Percentiles rank a stretch among this genome's conserved stretches.
Evolutionary conservation across 2,113 vertebrate species (phyloP).

Genomic region (Pachypanchax playfairii): DNA sequence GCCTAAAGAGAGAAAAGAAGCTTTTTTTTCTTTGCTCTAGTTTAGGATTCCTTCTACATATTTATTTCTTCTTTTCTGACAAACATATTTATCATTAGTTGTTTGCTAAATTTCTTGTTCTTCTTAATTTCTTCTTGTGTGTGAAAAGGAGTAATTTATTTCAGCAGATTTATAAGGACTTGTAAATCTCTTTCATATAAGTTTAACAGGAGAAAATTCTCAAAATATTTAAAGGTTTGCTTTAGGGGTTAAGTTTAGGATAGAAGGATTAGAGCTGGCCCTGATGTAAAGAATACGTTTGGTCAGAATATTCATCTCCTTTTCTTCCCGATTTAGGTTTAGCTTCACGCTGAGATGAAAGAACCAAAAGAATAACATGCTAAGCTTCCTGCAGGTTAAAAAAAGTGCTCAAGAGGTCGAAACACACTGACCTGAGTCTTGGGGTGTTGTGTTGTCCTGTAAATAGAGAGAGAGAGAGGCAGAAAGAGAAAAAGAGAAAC

Average conservation of each 20-base stretch:
- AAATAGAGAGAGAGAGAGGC: constrained; percentile 11
- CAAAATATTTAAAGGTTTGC: too few relatives aligned
- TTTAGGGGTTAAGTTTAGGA: neutral
- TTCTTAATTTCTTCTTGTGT: too few relatives aligned
- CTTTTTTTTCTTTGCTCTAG: constrained; percentile 33
- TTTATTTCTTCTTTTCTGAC: constrained; percentile 29
- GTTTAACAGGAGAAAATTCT: too few relatives aligned
- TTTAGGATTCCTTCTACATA: constrained; percentile 29
- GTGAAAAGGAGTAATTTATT: too few relatives aligned
- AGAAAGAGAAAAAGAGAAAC: neutral
- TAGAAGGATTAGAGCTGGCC: neutral
- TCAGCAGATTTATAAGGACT: too few relatives aligned
- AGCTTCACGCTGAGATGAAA: constrained; percentile 36
- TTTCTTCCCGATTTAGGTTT: constrained; percentile 25
- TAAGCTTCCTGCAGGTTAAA: constrained; percentile 39
- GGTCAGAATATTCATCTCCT: constrained; percentile 5
- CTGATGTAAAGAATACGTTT: neutral
- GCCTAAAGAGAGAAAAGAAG: constrained; percentile 31
- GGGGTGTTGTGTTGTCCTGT: constrained; percentile 56
- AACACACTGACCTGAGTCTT: constrained; percentile 69
- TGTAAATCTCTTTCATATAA: too few relatives aligned
- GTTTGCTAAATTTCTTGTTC: constrained; percentile 15
- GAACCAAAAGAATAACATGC: constrained; percentile 6
- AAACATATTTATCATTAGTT: constrained; percentile 43
- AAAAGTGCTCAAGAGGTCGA: constrained; percentile 25